Evolutionary conservation across 2,113 vertebrate species (phyloP).

Genomic region (Mustelus asterias): DNA sequence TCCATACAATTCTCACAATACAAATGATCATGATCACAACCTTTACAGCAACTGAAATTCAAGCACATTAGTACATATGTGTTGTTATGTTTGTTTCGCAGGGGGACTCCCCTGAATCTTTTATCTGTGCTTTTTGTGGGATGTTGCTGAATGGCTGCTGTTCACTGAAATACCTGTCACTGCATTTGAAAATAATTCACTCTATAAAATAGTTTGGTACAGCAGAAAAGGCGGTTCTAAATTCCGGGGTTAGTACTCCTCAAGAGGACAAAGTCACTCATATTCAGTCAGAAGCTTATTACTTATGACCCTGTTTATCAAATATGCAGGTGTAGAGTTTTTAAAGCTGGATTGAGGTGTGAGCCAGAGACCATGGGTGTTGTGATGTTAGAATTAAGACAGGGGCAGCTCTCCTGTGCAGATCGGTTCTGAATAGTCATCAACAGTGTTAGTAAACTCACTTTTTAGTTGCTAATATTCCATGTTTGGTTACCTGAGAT

Average conservation of each 20-base stretch:
- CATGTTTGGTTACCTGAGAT: not conserved
- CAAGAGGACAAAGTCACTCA: not conserved
- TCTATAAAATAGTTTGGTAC: not conserved
- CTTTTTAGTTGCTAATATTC: not conserved
- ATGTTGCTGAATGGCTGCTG: not conserved
- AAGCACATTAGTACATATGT: not conserved
- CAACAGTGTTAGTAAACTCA: not conserved
- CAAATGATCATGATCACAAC: not conserved
- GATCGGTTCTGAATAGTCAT: not conserved
- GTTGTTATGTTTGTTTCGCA: not conserved
- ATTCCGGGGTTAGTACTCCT: not conserved
- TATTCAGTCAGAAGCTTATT: not conserved
- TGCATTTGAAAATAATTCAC: not conserved
- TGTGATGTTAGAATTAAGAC: not conserved
- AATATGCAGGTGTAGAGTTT: not conserved
- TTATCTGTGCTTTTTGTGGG: not conserved
- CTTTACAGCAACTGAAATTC: not conserved
- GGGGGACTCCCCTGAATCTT: not conserved
- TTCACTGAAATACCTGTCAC: not conserved
- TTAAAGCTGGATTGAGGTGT: not conserved
- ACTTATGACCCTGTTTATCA: not conserved
- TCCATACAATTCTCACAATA: not conserved
- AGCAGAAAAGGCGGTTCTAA: not conserved
- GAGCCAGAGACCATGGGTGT: not conserved
- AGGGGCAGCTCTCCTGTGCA: not conserved